Evolutionary conservation across 2,797 vertebrate species (phyloP).

Genomic region (Cyclopterus lumpus): DNA sequence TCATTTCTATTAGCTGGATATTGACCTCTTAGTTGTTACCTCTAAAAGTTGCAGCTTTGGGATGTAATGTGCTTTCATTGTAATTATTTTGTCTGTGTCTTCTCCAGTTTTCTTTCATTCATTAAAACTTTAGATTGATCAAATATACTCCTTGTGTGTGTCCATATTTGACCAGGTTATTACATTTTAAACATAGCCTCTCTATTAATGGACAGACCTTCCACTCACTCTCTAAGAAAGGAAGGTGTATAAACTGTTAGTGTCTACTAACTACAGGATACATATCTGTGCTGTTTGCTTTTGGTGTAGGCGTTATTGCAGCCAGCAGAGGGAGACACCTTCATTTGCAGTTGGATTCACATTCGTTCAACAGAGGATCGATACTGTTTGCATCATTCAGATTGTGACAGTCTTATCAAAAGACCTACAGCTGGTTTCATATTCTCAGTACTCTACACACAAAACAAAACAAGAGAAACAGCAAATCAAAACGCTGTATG

Average conservation of each 20-base stretch:
- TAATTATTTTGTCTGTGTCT: background rate
- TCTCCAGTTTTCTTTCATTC: background rate
- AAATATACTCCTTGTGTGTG: background rate
- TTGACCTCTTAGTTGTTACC: background rate
- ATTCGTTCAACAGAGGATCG: background rate
- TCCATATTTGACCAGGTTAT: background rate
- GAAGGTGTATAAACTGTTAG: background rate
- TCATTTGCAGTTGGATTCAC: slow-evolving; percentile 15
- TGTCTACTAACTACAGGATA: background rate
- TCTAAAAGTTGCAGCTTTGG: background rate
- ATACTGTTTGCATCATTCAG: slow-evolving; percentile 2
- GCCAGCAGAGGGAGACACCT: slow-evolving; percentile 74
- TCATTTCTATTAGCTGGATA: background rate
- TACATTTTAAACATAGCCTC: background rate
- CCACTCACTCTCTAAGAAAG: background rate
- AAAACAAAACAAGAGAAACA: background rate
- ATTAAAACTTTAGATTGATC: background rate
- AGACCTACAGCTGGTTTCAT: background rate
- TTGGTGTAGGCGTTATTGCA: background rate
- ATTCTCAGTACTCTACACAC: background rate
- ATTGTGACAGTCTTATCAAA: slow-evolving; percentile 13
- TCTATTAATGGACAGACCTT: background rate
- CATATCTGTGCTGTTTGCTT: background rate
- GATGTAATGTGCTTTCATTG: background rate
- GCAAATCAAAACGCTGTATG: background rate